Base-by-base conservation (phyloP, 2,888 invertebrate genomes). In the Tetrapedia diversipes region DNA sequence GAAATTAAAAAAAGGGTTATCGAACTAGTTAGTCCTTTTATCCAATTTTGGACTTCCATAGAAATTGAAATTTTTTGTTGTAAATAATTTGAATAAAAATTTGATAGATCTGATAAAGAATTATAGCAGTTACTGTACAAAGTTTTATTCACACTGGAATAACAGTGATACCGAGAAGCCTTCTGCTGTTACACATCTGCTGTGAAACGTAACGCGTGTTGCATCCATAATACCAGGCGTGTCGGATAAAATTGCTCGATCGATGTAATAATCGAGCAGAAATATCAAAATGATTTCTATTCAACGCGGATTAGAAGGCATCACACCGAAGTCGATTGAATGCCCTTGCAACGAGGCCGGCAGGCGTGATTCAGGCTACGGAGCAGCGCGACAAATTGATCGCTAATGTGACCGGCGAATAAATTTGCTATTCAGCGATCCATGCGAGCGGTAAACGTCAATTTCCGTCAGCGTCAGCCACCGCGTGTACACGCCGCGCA, bases 381-480 rank as follows among this genome's bases (percentile, higher is more conserved):
- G 60, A 77, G 24, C 61, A 69, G 47, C 59, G 63, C 64, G 77
- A 72, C 61, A 74, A 80, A 77, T 77, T 77, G 74, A 59, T 71
- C 66, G 59, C 43, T 65, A 54, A 71, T 67, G 66, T n/a, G 39
- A 53, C 54, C 41, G 34, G 45, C 67, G 69, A 76, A 71, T 71
- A 74, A 79, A 81, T 79, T 75, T 56, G 51, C 61, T 34, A 51
- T 47, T 47, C 51, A 43, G 63, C 24, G 60, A 60, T 53, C 51
- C 39, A 34, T n/a, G 49, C 14, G 63, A 64, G 57, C 60, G 57
- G 70, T 72, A 74, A 79, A 82, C 60, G 81, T 76, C 73, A 73
- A 81, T 81, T 82, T 82, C 73, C 76, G 53, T 27, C n/a, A n/a
- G 41, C 34, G 49, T 37, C 57, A 47, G 32, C 22, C 37, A 45